A percentile compares a stretch with the other conserved stretches of the same genome.
phyloP scores from a whole-genome alignment of 1,140 invertebrate genomes.

The Aphaenogaster floridana region DNA sequence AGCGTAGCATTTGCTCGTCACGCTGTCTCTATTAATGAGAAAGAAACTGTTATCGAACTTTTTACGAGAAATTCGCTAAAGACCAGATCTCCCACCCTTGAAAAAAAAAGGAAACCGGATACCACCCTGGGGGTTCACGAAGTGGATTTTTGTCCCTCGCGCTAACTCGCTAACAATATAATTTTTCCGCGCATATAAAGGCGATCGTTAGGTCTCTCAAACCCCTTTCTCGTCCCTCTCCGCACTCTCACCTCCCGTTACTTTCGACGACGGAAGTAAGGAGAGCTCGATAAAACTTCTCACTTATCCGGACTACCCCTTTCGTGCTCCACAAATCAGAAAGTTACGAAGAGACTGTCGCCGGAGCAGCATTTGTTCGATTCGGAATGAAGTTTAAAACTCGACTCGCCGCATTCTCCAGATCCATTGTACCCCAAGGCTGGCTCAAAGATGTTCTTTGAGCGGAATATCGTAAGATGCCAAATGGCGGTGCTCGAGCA shows the following conservation, averaged over 20 bases:
- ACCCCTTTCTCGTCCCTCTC: conserved; percentile 55
- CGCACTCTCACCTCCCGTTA: conserved; percentile 6
- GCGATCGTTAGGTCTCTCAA: conserved; percentile 60
- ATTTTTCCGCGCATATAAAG: conserved; percentile 70
- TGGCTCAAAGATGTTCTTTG: conserved; percentile 43
- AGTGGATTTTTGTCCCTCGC: conserved; percentile 33
- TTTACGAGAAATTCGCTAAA: conserved; percentile 13
- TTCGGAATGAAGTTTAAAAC: conserved; percentile 80
- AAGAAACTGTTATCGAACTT: conserved; percentile 1
- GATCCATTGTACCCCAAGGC: conserved; percentile 25
- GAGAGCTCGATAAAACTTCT: conserved; percentile 75
- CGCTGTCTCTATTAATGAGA: conserved; percentile 1
- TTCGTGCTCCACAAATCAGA: conserved; percentile 68
- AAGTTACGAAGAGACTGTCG: conserved; percentile 59
- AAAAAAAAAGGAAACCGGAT: neutral
- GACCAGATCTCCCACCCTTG: neutral
- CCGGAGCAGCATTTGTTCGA: conserved; percentile 66
- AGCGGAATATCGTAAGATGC: conserved; percentile 50
- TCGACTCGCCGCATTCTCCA: conserved; percentile 61
- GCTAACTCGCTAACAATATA: conserved; percentile 59
- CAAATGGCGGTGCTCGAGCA: conserved; percentile 51
- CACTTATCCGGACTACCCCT: conserved; percentile 76
- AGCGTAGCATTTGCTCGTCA: neutral
- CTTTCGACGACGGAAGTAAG: conserved; percentile 23
- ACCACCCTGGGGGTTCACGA: neutral